Base-by-base conservation (phyloP, 1,140 invertebrate species). In the Alviniconcha marisindica region DNA sequence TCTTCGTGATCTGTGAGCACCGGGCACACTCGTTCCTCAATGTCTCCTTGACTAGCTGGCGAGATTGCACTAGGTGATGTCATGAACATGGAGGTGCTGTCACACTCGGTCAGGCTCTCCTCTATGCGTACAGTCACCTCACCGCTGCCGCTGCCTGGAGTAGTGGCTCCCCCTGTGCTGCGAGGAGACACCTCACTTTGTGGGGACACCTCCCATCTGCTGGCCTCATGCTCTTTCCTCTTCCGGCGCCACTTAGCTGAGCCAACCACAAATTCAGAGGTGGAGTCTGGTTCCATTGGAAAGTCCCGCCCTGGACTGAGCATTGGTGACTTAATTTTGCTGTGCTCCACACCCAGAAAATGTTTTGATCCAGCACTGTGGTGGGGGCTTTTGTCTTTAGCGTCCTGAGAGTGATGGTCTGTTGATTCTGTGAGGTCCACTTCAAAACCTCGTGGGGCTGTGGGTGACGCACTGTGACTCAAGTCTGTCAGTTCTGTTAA, bases 201-300 rank as follows among this genome's bases (percentile, higher is more conserved):
- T 2, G 69, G 69, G 7, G 66, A 71, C 14, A 71, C 36, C 36
- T 42, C 56, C n/a, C n/a, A 36, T 5, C 36, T 2, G 36, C 33
- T 71, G 14, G 28, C 77, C 38, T 71, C 42, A 69, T 44, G 36
- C 40, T n/a, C 54, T 42, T 76, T 42, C n/a, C 60, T 21, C 2
- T 28, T 24, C 18, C 36, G 38, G 21, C 31, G 40, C 24, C 40
- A 76, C 51, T 5, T 24, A 2, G 54, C 18, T 7, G 24, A 56
- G 2, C 31, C 82, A 15, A 63, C 42, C 31, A 48, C 31, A 36
- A 80, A 78, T 76, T 85, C 84, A 60, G 84, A 85, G 31, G 84
- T 85, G 36, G 84, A 85, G 73, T 85, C 84, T 33, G 84, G 81
- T 40, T 85, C 84, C 77, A 85, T 80, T 66, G 83, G 66, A 74